Evolutionary conservation across 2,888 invertebrate species (phyloP).

Genomic region (Notocelia uddmanniana): DNA sequence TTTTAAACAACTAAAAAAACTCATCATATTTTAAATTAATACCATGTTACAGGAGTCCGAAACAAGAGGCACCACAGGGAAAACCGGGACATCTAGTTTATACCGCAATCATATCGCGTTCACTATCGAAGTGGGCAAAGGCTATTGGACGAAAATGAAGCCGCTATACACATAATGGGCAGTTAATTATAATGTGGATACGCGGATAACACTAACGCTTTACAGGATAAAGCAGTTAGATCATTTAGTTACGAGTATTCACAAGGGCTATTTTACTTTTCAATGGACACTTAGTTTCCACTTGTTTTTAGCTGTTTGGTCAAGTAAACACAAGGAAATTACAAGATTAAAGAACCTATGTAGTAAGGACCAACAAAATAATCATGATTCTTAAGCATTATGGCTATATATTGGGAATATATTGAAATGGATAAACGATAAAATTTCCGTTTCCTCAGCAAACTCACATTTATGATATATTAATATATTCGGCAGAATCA

Average conservation of each 20-base stretch:
- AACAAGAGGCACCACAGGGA: slow-evolving; percentile 9
- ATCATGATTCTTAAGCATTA: no score
- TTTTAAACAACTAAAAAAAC: no score
- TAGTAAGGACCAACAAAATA: no score
- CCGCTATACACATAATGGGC: slow-evolving; percentile 18
- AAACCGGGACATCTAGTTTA: slow-evolving; percentile 19
- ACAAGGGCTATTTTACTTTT: neutral
- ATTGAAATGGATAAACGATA: neutral
- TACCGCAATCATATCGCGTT: slow-evolving; percentile 29
- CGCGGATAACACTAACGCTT: slow-evolving; percentile 16
- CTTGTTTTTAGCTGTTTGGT: no score
- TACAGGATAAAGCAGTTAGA: slow-evolving; percentile 4
- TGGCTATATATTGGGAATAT: neutral
- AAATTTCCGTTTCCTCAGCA: neutral
- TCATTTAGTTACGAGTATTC: neutral
- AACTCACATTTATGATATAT: neutral
- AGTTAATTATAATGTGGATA: slow-evolving; percentile 21
- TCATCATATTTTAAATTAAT: no score
- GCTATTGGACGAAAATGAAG: slow-evolving; percentile 27
- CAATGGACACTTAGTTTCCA: neutral
- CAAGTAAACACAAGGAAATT: no score
- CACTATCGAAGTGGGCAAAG: slow-evolving; percentile 21
- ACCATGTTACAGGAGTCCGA: no score
- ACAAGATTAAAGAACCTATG: no score
- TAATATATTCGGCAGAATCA: slow-evolving; percentile 4